Conservation (phyloP, 2,888 invertebrate genomes). For the Trissolcus japonicus region DNA sequence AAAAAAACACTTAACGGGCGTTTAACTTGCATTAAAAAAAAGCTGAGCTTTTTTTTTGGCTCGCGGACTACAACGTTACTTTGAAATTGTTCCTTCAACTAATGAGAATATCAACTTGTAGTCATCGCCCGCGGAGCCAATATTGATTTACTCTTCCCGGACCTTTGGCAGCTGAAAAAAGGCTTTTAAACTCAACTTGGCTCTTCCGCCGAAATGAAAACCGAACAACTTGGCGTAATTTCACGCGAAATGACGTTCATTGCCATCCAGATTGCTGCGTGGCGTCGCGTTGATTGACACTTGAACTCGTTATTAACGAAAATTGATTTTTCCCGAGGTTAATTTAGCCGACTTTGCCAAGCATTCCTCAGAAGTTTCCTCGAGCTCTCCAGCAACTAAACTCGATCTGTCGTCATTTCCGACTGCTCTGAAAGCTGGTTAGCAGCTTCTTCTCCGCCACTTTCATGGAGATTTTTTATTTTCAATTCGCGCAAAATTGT, state of each 20-base stretch:
- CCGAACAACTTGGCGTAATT: slow-evolving; percentile 9
- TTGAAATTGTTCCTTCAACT: slow-evolving; percentile 15
- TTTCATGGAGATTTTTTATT: neutral
- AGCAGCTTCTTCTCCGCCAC: slow-evolving; percentile 4
- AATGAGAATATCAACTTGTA: slow-evolving; percentile 17
- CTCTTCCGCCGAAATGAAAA: slow-evolving; percentile 16
- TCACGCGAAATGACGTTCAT: too few species aligned
- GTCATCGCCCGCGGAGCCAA: slow-evolving; percentile 9
- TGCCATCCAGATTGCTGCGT: neutral
- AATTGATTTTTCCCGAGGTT: slow-evolving; percentile 31
- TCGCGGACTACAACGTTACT: neutral
- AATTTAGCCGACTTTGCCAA: slow-evolving; percentile 8
- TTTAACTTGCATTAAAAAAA: neutral
- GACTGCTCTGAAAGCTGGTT: slow-evolving; percentile 35
- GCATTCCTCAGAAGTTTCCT: neutral
- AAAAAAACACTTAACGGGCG: too few species aligned
- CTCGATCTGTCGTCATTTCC: slow-evolving; percentile 37
- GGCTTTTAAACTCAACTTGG: slow-evolving; percentile 35
- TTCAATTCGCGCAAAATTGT: slow-evolving; percentile 17
- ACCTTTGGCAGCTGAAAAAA: slow-evolving; percentile 20
- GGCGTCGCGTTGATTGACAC: slow-evolving; percentile 29
- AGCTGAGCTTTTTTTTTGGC: neutral
- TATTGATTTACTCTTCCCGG: slow-evolving; percentile 38
- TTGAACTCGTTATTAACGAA: slow-evolving; percentile 25
- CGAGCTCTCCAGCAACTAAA: slow-evolving; percentile 10